Evolutionary conservation across 2,113 vertebrate genomes (phyloP), one percentile per base, ranked within the genome.

Genomic region (Pangasianodon gigas): DNA sequence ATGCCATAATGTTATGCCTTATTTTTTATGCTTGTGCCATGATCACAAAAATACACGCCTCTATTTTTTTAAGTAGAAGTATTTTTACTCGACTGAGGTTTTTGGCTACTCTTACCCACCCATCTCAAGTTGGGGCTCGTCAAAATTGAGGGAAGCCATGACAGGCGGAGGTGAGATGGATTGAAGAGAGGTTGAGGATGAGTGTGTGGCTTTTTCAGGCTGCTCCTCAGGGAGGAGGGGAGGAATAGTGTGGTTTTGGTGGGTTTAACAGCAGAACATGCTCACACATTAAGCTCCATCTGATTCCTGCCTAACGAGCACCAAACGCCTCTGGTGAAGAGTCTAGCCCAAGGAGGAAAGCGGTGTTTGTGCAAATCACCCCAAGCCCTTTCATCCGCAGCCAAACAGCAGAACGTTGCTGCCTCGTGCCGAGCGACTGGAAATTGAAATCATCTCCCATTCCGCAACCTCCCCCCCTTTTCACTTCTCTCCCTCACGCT

Each of bases 191-290:
- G 56, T 37, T 26, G 48, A 86, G 65, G 87, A 91, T 88, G 90
- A 90, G 91, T 65, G 48, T 91, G 67, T 19, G 75, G 86, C 41
- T 85, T 87, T 88, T 65, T 85, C 82, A 85, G 87, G 81, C 87
- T 85, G 81, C 88, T 90, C 83, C 82, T 89, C 85, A 46, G 81
- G 60, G 77, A 52, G 32, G 19, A 60, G 32, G 83, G 80, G 79
- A 71, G 46, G 84, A 84, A 84, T 85, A 29, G 51, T 94, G 95
- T 90, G 94, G 94, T 95, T 94, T 94, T 1, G 62, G 77, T 89
- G 92, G 94, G 94, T 94, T 94, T 94, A 95, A 92, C 88, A 89
- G 91, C 93, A 93, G 91, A 95, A 94, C 95, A 95, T 94, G 95
- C 94, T 95, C 92, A 37, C 94, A 94, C 94, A 94, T 95, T 95